Evolutionary conservation across 2,888 invertebrate species (phyloP).

Genomic region (Tuta absoluta): DNA sequence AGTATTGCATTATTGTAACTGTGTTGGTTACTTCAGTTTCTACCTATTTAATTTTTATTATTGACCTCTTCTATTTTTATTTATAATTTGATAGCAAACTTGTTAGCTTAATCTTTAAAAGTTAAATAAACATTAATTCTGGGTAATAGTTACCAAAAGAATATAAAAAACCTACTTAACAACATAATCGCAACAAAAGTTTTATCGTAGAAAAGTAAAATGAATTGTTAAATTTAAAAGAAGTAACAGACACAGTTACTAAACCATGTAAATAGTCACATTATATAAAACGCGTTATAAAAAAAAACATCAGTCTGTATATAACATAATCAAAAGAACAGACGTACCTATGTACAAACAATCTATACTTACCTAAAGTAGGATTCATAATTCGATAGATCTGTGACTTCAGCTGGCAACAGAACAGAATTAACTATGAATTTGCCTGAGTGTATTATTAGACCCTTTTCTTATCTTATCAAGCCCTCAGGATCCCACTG

Average conservation of each 20-base stretch:
- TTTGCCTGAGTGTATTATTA: too few species aligned
- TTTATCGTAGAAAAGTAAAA: neutral
- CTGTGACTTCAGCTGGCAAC: too few species aligned
- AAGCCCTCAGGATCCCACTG: too few species aligned
- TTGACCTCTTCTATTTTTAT: neutral
- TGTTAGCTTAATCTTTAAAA: neutral
- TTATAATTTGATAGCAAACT: too few species aligned
- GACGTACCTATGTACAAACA: conserved; percentile 4
- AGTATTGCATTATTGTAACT: conserved; percentile 33
- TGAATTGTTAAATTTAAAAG: neutral
- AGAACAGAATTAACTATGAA: too few species aligned
- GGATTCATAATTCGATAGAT: too few species aligned
- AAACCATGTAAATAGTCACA: conserved; percentile 28
- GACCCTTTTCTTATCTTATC: too few species aligned
- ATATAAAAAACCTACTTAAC: neutral
- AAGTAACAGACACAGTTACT: conserved; percentile 22
- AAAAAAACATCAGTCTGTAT: conserved; percentile 16
- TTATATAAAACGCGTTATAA: conserved; percentile 36
- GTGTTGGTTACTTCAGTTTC: conserved; percentile 31
- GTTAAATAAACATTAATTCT: too few species aligned
- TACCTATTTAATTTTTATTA: neutral
- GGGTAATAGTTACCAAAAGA: too few species aligned
- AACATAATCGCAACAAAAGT: too few species aligned
- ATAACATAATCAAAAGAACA: conserved; percentile 6
- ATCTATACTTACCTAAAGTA: too few species aligned